Percentiles rank a stretch among this genome's conserved stretches.
Conservation (phyloP, 2,113 vertebrate species). For the Macrotus californicus region DNA sequence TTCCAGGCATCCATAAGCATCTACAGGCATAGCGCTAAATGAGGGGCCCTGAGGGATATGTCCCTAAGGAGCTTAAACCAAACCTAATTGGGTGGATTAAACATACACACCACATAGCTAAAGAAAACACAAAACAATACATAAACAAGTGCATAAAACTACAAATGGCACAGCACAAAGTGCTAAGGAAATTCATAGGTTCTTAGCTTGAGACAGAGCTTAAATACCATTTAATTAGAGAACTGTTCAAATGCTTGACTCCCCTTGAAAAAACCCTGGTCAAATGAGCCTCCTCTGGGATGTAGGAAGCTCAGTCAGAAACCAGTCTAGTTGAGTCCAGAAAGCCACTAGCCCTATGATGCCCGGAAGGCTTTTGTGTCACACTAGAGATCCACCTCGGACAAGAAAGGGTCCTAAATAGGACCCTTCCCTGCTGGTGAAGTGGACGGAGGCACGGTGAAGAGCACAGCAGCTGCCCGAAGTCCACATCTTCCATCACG, state of each 20-base stretch:
- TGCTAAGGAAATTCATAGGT: conserved; percentile 42
- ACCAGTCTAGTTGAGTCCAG: not conserved
- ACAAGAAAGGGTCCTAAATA: not conserved
- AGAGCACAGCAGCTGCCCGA: not conserved
- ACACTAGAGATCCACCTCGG: not conserved
- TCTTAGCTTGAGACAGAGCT: conserved; percentile 9
- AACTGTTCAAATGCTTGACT: conserved; percentile 25
- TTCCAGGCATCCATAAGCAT: not conserved
- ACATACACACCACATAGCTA: not conserved
- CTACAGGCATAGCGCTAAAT: not conserved
- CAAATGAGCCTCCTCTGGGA: not conserved
- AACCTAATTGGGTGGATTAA: not conserved
- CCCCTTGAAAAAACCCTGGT: conserved; percentile 22
- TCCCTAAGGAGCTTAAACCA: not conserved
- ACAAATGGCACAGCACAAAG: not conserved
- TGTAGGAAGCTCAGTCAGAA: not conserved
- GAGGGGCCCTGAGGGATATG: not conserved
- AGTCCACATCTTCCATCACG: not conserved
- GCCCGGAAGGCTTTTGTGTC: not conserved
- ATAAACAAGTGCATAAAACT: not conserved
- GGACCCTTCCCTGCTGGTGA: not conserved
- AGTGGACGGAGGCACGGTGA: not conserved
- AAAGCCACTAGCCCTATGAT: not conserved
- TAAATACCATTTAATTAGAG: conserved; percentile 51
- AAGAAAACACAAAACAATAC: not conserved